Evolutionary conservation across 2,113 vertebrate species (phyloP).

Genomic region (Corydoras maculifer): DNA sequence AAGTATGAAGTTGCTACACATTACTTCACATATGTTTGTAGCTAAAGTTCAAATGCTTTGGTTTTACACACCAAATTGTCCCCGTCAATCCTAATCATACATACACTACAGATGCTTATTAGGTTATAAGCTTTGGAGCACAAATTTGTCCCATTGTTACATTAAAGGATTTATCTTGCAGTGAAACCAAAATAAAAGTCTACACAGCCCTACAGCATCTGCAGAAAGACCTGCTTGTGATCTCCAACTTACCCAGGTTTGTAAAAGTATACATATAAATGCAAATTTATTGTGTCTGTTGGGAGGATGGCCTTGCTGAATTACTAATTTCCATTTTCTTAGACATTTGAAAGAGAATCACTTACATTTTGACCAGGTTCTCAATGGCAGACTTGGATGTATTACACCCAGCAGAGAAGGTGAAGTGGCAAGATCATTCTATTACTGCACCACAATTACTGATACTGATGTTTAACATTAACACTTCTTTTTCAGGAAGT

Average conservation of each 20-base stretch:
- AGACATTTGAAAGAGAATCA: slow-evolving; percentile 53
- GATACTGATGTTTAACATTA: not conserved
- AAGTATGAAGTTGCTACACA: slow-evolving; percentile 50
- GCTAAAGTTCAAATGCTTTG: not conserved
- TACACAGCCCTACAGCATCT: slow-evolving; percentile 65
- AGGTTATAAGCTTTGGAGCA: too few species aligned
- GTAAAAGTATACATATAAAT: not conserved
- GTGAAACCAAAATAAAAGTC: slow-evolving; percentile 67
- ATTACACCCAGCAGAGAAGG: slow-evolving; percentile 64
- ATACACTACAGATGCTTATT: too few species aligned
- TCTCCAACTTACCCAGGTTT: slow-evolving; percentile 67
- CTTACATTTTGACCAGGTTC: slow-evolving; percentile 55
- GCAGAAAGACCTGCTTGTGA: slow-evolving; percentile 66
- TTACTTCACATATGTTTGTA: not conserved
- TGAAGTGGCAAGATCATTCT: slow-evolving; percentile 26
- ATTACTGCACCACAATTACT: too few species aligned
- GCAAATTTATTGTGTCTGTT: not conserved
- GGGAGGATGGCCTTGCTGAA: not conserved
- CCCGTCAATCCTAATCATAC: too few species aligned
- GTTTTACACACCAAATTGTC: not conserved
- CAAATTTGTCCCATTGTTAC: too few species aligned
- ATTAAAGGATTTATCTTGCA: slow-evolving; percentile 34
- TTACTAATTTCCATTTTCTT: slow-evolving; percentile 3
- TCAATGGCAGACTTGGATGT: slow-evolving; percentile 68
- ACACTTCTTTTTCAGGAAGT: slow-evolving; percentile 51